Conservation (phyloP, 2,797 vertebrate genomes). For the Odontamblyopus lacepedii region DNA sequence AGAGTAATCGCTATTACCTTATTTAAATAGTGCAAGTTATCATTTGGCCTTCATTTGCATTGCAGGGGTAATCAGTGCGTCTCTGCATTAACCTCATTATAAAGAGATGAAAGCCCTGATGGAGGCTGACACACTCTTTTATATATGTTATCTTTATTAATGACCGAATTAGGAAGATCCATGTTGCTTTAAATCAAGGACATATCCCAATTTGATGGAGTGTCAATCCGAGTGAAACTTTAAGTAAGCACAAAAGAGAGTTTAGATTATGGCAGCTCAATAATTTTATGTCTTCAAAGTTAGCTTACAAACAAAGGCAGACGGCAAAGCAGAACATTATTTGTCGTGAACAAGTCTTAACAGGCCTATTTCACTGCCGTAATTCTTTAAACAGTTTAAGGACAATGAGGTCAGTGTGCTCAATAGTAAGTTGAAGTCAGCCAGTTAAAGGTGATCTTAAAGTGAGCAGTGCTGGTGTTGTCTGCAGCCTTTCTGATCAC, state of each 20-base stretch:
- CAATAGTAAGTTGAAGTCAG: not conserved
- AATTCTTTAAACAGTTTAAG: slow-evolving; percentile 1
- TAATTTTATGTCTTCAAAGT: not conserved
- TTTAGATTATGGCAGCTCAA: not conserved
- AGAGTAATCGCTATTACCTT: slow-evolving; percentile 75
- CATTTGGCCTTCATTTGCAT: slow-evolving; percentile 78
- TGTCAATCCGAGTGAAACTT: slow-evolving; percentile 26
- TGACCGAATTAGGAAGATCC: slow-evolving; percentile 65
- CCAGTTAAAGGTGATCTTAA: not conserved
- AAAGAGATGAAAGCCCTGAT: slow-evolving; percentile 69
- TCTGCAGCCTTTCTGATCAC: not conserved
- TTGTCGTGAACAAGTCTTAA: not conserved
- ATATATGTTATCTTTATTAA: slow-evolving; percentile 74
- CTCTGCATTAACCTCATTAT: slow-evolving; percentile 76
- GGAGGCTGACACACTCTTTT: slow-evolving; percentile 69
- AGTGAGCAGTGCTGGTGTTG: not conserved
- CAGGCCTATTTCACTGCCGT: not conserved
- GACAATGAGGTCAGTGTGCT: not conserved
- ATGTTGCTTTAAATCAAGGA: slow-evolving; percentile 63
- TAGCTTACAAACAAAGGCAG: not conserved
- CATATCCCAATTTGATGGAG: slow-evolving; percentile 48
- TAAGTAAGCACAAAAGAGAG: not conserved
- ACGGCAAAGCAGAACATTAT: not conserved
- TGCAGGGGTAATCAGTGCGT: slow-evolving; percentile 66
- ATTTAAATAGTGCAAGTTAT: slow-evolving; percentile 80